phyloP scores from a whole-genome alignment of 2,888 invertebrate genomes.

The Polyommatus iphigenia region DNA sequence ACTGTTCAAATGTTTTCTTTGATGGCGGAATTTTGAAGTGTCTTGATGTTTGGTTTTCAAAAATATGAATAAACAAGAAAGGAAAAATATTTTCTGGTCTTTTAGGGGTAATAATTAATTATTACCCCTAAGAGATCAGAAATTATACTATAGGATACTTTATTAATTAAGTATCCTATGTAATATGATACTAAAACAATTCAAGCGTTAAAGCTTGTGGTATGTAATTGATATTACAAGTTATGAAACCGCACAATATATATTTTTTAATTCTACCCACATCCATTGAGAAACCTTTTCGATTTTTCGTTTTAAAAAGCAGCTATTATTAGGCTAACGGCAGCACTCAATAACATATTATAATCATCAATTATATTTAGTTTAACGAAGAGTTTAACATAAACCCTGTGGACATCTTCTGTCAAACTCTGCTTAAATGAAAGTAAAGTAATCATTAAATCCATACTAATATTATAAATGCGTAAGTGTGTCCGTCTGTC shows the following conservation, averaged over 20 bases:
- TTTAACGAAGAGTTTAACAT: background rate
- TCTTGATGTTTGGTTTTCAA: background rate
- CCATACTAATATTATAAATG: no score
- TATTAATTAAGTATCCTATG: background rate
- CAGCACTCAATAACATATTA: background rate
- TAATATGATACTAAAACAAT: background rate
- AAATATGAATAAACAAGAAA: background rate
- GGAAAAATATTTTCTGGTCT: background rate
- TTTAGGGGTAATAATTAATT: background rate
- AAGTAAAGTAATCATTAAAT: no score
- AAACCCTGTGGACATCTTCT: no score
- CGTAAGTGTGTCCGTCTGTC: no score
- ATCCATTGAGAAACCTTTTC: background rate
- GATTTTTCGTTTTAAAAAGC: background rate
- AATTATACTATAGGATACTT: no score
- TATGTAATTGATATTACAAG: constrained; percentile 12
- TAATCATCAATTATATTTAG: background rate
- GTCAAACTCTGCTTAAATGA: no score
- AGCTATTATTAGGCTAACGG: background rate
- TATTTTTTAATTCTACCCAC: background rate
- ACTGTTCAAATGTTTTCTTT: constrained; percentile 27
- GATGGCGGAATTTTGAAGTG: constrained; percentile 20
- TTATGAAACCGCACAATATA: background rate
- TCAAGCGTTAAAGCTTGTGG: background rate
- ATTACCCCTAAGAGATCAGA: no score